These are phyloP conservation scores for Polyploca ridens DNA, from an alignment of 2,888 invertebrate genomes.

Conservation along the genomic window DNA sequence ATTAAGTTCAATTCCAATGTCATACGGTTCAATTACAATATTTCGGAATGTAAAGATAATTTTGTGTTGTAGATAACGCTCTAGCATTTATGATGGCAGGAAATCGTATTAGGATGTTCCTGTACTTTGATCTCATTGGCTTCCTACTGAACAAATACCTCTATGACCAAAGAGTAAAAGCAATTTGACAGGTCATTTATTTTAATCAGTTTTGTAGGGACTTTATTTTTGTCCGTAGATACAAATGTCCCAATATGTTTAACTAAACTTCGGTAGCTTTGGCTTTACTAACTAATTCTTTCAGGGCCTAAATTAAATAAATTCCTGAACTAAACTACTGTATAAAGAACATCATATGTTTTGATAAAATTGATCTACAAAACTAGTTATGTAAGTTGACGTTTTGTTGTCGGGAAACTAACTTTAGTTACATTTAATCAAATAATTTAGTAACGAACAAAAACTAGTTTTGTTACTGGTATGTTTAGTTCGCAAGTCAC, in stretches of 20 bases:
- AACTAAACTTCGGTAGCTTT: too few relatives aligned
- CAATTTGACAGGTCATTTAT: neutral
- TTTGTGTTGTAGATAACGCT: conserved; percentile 17
- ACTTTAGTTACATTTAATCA: too few relatives aligned
- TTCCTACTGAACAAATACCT: neutral
- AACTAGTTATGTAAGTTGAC: too few relatives aligned
- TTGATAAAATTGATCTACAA: too few relatives aligned
- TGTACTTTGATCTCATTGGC: conserved; percentile 59
- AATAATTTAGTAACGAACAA: too few relatives aligned
- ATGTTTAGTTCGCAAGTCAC: too few relatives aligned
- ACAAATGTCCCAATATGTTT: neutral
- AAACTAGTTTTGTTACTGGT: too few relatives aligned
- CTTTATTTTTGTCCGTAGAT: neutral
- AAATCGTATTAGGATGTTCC: conserved; percentile 62
- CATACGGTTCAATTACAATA: neutral
- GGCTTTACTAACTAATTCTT: too few relatives aligned
- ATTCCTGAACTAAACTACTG: too few relatives aligned
- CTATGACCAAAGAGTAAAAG: neutral
- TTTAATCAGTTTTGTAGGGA: neutral
- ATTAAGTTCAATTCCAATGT: neutral
- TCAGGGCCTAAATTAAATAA: too few relatives aligned
- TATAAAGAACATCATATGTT: too few relatives aligned
- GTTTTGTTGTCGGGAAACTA: too few relatives aligned
- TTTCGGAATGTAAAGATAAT: neutral
- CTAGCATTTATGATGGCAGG: conserved; percentile 37